phyloP scores from a whole-genome alignment of 1,140 invertebrate species.

The Aporrectodea caliginosa region DNA sequence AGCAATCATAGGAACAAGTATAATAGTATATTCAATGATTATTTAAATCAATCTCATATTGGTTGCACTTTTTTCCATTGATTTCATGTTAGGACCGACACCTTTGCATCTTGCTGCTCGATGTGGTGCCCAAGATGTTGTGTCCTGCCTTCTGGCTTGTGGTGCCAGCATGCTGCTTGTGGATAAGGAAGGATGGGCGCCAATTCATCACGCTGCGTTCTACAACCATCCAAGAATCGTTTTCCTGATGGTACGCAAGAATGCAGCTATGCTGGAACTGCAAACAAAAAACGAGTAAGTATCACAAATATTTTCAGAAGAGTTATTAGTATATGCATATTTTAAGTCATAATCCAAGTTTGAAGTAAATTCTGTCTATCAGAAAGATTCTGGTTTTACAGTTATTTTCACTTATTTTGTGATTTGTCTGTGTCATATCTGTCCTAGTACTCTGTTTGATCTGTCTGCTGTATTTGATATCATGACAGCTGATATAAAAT shows the following conservation, averaged over 20 bases:
- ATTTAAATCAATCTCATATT: not conserved
- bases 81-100: constrained; percentile 47
- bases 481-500: too few relatives aligned
- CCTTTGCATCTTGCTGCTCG: constrained; percentile 52
- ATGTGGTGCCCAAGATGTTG: constrained; percentile 50
- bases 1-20: too few relatives aligned
- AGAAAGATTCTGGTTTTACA: too few relatives aligned
- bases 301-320: too few relatives aligned
- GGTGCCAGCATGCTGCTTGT: constrained; percentile 48
- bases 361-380: too few relatives aligned
- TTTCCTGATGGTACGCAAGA: constrained; percentile 47
- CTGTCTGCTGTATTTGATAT: too few relatives aligned
- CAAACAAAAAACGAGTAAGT: constrained; percentile 51
- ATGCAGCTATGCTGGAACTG: constrained; percentile 48
- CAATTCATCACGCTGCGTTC: constrained; percentile 54
- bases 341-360: too few relatives aligned
- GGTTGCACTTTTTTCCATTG: not conserved
- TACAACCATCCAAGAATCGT: constrained; percentile 52
- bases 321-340: too few relatives aligned
- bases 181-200: constrained; percentile 54
- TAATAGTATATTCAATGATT: too few relatives aligned
- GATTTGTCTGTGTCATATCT: too few relatives aligned
- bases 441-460: too few relatives aligned
- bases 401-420: too few relatives aligned
- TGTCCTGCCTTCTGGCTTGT: constrained; percentile 49